phyloP scores from a whole-genome alignment of 2,888 invertebrate genomes.

The Xestia xanthographa region DNA sequence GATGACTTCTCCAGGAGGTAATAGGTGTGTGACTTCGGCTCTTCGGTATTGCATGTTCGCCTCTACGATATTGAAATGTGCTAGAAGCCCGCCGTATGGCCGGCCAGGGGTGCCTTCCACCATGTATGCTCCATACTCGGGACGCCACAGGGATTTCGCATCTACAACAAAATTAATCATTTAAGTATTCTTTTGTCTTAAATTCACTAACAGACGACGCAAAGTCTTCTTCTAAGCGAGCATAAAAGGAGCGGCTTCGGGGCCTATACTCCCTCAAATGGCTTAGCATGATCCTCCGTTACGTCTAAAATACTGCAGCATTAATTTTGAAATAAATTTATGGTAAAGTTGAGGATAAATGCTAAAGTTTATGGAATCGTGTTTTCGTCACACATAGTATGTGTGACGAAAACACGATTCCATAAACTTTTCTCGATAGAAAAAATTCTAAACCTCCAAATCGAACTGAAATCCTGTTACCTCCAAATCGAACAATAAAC shows the following conservation, averaged over 20 bases:
- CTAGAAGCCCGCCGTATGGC: constrained; percentile 98
- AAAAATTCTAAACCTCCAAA: too few species aligned
- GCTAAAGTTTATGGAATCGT: too few species aligned
- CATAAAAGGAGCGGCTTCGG: background rate
- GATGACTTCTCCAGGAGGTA: constrained; percentile 95
- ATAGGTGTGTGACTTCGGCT: constrained; percentile 94
- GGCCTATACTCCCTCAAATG: too few species aligned
- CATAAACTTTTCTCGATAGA: too few species aligned
- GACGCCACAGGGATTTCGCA: constrained; percentile 98
- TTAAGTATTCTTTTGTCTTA: background rate
- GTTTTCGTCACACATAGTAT: too few species aligned
- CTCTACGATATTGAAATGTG: constrained; percentile 99
- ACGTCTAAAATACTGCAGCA: too few species aligned
- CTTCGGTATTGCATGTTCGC: constrained; percentile 98
- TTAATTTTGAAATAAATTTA: too few species aligned
- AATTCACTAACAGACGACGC: background rate
- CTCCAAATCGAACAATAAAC: too few species aligned
- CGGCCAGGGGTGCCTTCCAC: constrained; percentile 99
- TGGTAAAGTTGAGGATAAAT: too few species aligned
- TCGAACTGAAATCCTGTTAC: too few species aligned
- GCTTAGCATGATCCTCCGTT: too few species aligned
- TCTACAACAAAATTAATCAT: constrained; percentile 79
- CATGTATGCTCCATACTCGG: constrained; percentile 99
- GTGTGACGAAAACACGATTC: too few species aligned
- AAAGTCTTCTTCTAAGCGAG: background rate